These are phyloP conservation scores for Lagorchestes hirsutus DNA, from an alignment of 2,797 vertebrate genomes.

Conservation along the genomic window DNA sequence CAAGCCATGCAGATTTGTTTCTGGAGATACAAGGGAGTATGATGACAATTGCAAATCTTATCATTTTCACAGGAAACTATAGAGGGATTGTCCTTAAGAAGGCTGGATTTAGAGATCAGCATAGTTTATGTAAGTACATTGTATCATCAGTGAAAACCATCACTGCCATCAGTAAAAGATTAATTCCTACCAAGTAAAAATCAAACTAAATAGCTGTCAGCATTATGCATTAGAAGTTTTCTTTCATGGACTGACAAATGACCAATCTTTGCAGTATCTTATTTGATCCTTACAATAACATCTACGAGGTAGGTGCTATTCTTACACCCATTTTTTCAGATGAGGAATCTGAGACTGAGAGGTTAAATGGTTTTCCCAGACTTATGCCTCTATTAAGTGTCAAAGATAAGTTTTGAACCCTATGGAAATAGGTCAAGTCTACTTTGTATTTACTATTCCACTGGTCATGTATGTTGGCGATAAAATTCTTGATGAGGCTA, in stretches of 20 bases:
- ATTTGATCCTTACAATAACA: background rate
- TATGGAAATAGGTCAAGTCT: background rate
- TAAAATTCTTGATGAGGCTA: background rate
- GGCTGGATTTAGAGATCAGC: background rate
- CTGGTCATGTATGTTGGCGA: background rate
- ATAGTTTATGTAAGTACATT: background rate
- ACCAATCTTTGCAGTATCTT: background rate
- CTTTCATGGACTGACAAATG: background rate
- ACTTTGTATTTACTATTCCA: background rate
- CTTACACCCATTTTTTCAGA: constrained; percentile 7
- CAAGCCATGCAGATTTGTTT: background rate
- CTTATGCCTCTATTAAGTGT: background rate
- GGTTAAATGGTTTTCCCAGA: constrained; percentile 1
- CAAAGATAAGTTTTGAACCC: background rate
- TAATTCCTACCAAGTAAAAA: background rate
- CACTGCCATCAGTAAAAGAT: background rate
- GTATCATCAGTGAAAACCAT: background rate
- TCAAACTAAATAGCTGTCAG: background rate
- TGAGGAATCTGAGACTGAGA: constrained; percentile 24
- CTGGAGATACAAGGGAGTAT: background rate
- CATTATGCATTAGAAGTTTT: background rate
- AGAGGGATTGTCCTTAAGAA: background rate
- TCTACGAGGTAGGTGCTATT: background rate
- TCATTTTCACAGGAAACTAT: background rate
- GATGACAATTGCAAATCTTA: background rate